phyloP scores from a whole-genome alignment of 2,888 invertebrate species.

The Oxyteleia sp. region DNA sequence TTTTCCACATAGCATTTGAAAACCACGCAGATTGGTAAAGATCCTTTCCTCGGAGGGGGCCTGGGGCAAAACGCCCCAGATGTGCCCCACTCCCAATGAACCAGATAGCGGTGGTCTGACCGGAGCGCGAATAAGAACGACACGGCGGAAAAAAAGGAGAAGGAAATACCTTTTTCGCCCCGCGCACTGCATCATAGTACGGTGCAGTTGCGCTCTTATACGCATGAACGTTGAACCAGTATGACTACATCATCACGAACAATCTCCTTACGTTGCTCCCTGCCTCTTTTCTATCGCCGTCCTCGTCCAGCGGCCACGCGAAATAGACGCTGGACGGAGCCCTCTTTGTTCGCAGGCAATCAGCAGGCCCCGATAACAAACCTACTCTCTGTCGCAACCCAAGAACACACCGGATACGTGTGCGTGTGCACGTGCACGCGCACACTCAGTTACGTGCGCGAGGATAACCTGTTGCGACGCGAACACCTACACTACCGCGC shows the following conservation, averaged over 20 bases:
- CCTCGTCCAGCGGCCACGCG: slow-evolving; percentile 78
- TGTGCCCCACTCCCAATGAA: slow-evolving; percentile 56
- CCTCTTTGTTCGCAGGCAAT: slow-evolving; percentile 86
- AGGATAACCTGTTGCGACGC: slow-evolving; percentile 37
- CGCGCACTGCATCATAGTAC: slow-evolving; percentile 48
- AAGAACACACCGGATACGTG: slow-evolving; percentile 81
- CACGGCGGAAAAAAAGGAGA: slow-evolving; percentile 48
- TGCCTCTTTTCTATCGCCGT: slow-evolving; percentile 77
- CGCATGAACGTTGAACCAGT: slow-evolving; percentile 83
- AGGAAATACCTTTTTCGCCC: slow-evolving; percentile 58
- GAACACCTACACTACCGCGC: slow-evolving; percentile 55
- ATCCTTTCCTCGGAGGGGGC: slow-evolving; percentile 45
- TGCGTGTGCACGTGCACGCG: slow-evolving; percentile 14
- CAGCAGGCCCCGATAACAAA: slow-evolving; percentile 87
- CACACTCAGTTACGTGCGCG: slow-evolving; percentile 35
- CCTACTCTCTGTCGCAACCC: slow-evolving; percentile 87
- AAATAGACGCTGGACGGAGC: slow-evolving; percentile 70
- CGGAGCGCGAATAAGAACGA: slow-evolving; percentile 46
- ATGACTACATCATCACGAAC: slow-evolving; percentile 87
- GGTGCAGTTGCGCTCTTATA: slow-evolving; percentile 80
- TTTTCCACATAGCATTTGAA: slow-evolving; percentile 50
- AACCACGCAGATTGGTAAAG: slow-evolving; percentile 39
- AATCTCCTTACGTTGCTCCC: slow-evolving; percentile 85
- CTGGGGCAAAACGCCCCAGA: slow-evolving; percentile 69
- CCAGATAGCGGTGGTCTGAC: slow-evolving; percentile 41